Conservation (phyloP, 2,113 vertebrate genomes). For the Leptobrachium ailaonicum region DNA sequence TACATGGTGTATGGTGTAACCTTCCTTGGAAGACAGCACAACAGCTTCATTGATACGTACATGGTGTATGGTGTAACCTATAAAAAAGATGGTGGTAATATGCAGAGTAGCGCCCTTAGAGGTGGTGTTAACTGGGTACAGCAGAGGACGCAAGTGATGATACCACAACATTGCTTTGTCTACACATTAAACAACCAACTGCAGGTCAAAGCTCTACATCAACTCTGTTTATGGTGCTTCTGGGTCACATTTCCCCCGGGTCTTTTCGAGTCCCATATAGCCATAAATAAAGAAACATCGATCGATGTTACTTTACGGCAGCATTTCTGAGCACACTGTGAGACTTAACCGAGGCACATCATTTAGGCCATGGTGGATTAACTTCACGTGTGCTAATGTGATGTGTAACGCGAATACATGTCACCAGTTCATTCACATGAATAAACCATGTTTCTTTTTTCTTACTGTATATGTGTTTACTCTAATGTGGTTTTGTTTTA, state of each 20-base stretch:
- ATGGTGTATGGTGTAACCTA: slow-evolving; percentile 4
- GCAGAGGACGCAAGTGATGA: neutral
- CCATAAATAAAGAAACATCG: slow-evolving; percentile 7
- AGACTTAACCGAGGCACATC: slow-evolving; percentile 22
- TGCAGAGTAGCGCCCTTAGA: neutral
- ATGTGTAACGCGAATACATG: slow-evolving; percentile 24
- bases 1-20: neutral
- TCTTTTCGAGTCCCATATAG: neutral
- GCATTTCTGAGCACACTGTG: slow-evolving; percentile 34
- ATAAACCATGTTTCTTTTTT: slow-evolving; percentile 40
- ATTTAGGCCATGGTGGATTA: slow-evolving; percentile 21
- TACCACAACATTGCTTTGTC: neutral
- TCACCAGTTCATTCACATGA: slow-evolving; percentile 37
- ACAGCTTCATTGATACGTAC: too few relatives aligned
- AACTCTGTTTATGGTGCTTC: slow-evolving; percentile 24
- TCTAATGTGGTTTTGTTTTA: too few relatives aligned
- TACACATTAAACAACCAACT: neutral
- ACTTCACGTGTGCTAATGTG: slow-evolving; percentile 20
- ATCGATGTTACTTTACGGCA: neutral
- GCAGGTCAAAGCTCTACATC: neutral
- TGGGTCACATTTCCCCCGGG: neutral
- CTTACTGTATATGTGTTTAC: neutral
- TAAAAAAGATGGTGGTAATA: neutral
- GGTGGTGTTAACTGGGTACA: neutral
- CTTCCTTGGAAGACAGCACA: too few relatives aligned